These are phyloP conservation scores for Cherax quadricarinatus DNA, from an alignment of 1,140 invertebrate genomes.

Conservation along the genomic window DNA sequence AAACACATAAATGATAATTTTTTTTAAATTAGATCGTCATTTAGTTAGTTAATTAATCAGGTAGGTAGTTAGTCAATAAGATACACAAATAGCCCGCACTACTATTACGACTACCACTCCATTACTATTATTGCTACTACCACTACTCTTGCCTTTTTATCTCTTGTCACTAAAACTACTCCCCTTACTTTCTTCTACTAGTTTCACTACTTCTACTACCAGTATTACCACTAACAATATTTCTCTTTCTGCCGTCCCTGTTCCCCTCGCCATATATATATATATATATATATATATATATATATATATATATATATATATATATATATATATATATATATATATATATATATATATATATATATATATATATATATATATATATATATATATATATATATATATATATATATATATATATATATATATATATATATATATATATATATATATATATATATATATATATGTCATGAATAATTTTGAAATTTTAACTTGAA, in stretches of 20 bases:
- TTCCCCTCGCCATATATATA: not conserved
- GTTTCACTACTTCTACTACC: too few species aligned
- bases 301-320: constrained; percentile 29
- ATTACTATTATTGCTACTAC: not conserved
- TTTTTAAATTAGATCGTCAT: not conserved
- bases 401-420: constrained; percentile 18
- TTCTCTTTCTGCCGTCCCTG: too few species aligned
- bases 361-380: too few species aligned
- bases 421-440: constrained; percentile 27
- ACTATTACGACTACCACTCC: too few species aligned
- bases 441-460: constrained; percentile 11
- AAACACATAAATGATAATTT: too few species aligned
- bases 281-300: constrained; percentile 10
- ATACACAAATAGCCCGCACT: too few species aligned
- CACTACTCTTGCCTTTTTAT: not conserved
- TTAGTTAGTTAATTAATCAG: not conserved
- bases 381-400: not conserved
- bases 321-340: not conserved
- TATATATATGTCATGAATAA: not conserved
- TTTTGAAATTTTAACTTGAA: too few species aligned
- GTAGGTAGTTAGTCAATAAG: too few species aligned
- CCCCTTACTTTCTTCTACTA: too few species aligned
- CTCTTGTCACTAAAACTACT: too few species aligned
- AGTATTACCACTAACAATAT: not conserved
- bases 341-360: too few species aligned